These are phyloP conservation scores for Catostomus latipinnis DNA, from an alignment of 2,797 vertebrate species.

Conservation along the genomic window DNA sequence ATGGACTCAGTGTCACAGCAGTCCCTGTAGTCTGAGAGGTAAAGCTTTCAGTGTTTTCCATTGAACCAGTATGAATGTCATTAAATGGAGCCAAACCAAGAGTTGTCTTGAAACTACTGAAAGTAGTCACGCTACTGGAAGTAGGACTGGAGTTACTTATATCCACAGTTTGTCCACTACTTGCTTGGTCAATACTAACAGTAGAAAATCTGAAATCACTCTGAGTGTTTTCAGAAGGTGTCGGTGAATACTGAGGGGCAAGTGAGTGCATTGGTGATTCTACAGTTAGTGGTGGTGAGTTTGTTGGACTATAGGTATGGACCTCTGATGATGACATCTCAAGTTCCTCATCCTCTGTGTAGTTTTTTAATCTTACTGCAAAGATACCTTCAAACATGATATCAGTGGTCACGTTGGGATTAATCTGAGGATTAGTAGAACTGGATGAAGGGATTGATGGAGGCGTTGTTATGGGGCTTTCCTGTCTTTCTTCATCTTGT, in stretches of 20 bases:
- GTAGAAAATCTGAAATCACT: background rate
- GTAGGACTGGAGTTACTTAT: slow-evolving; percentile 2
- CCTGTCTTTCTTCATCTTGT: slow-evolving; percentile 5
- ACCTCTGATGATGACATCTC: background rate
- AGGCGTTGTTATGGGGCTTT: background rate
- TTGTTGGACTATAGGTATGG: background rate
- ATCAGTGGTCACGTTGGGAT: background rate
- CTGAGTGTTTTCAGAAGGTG: background rate
- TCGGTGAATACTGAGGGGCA: slow-evolving; percentile 7
- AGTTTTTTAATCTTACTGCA: background rate
- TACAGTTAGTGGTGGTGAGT: background rate
- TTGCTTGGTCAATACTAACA: background rate
- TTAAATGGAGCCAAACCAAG: slow-evolving; percentile 2
- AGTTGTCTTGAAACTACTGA: slow-evolving; percentile 3
- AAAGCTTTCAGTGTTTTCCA: background rate
- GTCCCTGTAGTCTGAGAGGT: background rate
- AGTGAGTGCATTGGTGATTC: background rate
- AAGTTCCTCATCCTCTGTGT: background rate
- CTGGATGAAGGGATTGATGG: background rate
- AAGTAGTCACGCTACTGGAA: background rate
- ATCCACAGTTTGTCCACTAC: background rate
- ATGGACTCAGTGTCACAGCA: background rate
- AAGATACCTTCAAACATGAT: background rate
- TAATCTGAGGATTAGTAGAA: background rate
- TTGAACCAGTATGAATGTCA: background rate